Base-by-base conservation (phyloP, 2,888 invertebrate species). In the Perithous albicinctus region DNA sequence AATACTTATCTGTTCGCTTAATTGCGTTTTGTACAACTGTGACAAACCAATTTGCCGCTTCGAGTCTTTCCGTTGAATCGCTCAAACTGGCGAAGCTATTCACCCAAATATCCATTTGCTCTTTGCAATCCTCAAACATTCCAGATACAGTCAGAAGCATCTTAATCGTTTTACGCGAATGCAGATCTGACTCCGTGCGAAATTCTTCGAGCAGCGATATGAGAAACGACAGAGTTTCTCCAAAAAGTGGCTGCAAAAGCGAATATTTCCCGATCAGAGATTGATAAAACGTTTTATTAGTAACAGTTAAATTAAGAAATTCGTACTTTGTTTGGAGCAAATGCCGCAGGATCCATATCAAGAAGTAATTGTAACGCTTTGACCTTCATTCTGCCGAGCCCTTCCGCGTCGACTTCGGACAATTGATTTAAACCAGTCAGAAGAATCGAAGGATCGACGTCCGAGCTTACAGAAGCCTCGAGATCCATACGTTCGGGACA, bases 61-160 rank as follows among this genome's bases (percentile, higher is more conserved):
- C 83, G 3, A 82, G 46, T 75, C 84, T 90, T n/a, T 89, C 85
- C 10, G 87, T 73, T 2, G 48, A 15, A 83, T 82, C 88, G 85
- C 69, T 88, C 82, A 87, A 88, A 85, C 59, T 91, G 76, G 59
- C 92, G 78, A 84, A 93, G 90, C 87, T 94, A 86, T 95, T 94
- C 32, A 96, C 90, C 94, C 96, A 95, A 78, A 96, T 93, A 89
- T 95, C 94, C 51, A 96, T 94, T 93, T 97, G 96, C 75, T 94
- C 93, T 82, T 93, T 93, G 83, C 94, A 94, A 20, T 94, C 94
- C 88, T 95, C 95, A 89, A 97, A 97, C 84, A 96, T 93, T 4
- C 94, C 94, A 0, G 95, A 95, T 78, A 94, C 95, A 85, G 93
- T 94, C 29, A 97, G 94, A 78, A 97, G 94, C 64, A 92, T 93